Base-by-base conservation (phyloP, 2,113 vertebrate genomes). In the Marmota flaviventris region DNA sequence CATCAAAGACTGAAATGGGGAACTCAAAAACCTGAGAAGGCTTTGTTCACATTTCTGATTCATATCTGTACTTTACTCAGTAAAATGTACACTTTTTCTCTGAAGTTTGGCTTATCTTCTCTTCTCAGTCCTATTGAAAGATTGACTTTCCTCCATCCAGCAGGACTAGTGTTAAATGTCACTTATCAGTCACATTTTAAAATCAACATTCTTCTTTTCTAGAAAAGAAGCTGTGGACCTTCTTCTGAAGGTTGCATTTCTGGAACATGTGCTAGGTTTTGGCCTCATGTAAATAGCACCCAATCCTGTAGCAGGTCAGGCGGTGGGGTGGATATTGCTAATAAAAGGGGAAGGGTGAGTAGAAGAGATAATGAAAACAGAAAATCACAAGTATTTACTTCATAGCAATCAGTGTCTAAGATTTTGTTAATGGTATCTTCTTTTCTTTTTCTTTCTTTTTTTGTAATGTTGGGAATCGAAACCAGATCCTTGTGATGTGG, bases 171-270 rank as follows among this genome's bases (percentile, higher is more conserved):
- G 65, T 83, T 69, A 69, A 87, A 39, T 13, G 58, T 76, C 61
- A 58, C 18, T 72, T 37, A 72, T 18, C 17, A 72, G 69, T 83
- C 63, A 67, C 9, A 4, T 77, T 90, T 95, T 77, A 4, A 91
- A 91, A 95, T 79, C 63, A 32, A 13, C 39, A n/a, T 91, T 79
- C 25, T 91, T 85, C 22, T 67, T 48, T 70, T 77, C 90, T 39
- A 42, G 63, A 58, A 24, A 79, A 32, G 42, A 14, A 25, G 34
- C 27, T 53, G 14, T 48, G 12, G 27, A 37, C 22, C 89, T 81
- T 51, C 20, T 37, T 70, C 7, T 63, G 63, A 20, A 73, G 42
- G 4, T 61, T 48, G 25, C 63, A 51, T 51, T 86, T 79, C 70
- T 96, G 78, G 39, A 83, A 75, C 34, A 58, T 84, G 27, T n/a